Base-by-base conservation (phyloP, 2,113 vertebrate species). In the Lepus europaeus region DNA sequence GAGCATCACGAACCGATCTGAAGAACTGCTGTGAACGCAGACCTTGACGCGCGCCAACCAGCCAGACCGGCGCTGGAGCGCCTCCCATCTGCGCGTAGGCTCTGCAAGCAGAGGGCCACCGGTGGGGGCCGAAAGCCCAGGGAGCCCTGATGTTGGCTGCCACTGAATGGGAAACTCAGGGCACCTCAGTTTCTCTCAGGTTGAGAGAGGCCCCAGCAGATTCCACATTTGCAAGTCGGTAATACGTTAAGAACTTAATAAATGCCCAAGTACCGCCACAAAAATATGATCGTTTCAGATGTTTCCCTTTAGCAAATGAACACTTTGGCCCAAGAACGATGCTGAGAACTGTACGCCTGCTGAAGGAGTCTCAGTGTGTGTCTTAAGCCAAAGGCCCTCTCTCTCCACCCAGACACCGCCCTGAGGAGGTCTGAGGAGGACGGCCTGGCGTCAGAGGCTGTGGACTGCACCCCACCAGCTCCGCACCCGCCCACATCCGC, bases 241-340 rank as follows among this genome's bases (percentile, higher is more conserved):
- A 89, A 36, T 83, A 49, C 25, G 68, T 93, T 73, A 61, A 17
- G 74, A 83, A 69, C 51, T 86, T 39, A 95, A 93, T 51, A 69
- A 51, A 66, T 93, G 83, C 16, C 87, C 78, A 93, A 95, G 86
- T 56, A 74, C 63, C 20, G 16, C 81, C 81, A 53, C 2, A 82
- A 82, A 78, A 95, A 27, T 85, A 81, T 27, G 29, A 25, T 79
- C 29, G 74, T 85, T 73, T 80, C 90, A 63, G 45, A 74, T 93
- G 61, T 27, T 88, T 92, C 83, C 13, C 82, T 78, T 92, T 80
- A 90, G 53, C 66, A 96, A 84, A 73, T 59, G 56, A 93, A 84
- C 73, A 53, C 6, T 76, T 89, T 94, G 61, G 91, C 72, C 39
- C 68, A 95, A 87, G 56, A 73, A 61, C 77, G 49, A 87, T 64